phyloP scores from a whole-genome alignment of 2,888 invertebrate species.

The Gryllus longicercus region DNA sequence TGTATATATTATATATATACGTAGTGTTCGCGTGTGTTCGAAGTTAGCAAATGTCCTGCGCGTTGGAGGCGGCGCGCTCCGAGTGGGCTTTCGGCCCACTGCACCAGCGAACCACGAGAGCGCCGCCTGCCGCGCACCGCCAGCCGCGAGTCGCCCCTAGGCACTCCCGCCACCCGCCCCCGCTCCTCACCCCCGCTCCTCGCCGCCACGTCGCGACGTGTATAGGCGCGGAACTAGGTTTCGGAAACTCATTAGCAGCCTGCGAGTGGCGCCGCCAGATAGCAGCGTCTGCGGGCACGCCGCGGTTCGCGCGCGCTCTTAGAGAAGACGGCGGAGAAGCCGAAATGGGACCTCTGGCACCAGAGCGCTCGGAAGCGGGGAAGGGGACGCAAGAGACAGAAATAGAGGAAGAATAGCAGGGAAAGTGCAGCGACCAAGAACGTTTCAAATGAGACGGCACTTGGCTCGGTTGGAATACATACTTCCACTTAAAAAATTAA shows the following conservation, averaged over 20 bases:
- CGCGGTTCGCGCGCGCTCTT: not conserved
- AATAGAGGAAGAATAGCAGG: no score
- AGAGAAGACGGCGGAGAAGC: not conserved
- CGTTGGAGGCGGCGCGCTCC: no score
- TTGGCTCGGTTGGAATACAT: no score
- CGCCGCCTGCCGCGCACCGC: not conserved
- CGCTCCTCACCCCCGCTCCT: not conserved
- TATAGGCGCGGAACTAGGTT: constrained; percentile 17
- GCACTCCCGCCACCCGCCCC: not conserved
- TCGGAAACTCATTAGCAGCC: constrained; percentile 5
- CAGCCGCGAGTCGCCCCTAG: not conserved
- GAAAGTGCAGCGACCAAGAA: no score
- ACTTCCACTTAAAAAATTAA: no score
- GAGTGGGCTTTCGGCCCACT: no score
- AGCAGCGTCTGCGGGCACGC: not conserved
- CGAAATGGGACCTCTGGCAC: no score
- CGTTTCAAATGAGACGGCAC: no score
- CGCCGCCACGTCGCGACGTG: not conserved
- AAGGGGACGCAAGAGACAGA: no score
- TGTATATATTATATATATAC: no score
- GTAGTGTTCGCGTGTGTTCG: not conserved
- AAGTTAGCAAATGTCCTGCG: not conserved
- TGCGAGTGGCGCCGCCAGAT: constrained; percentile 6
- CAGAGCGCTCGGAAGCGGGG: no score
- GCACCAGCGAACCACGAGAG: not conserved